phyloP scores from a whole-genome alignment of 1,140 invertebrate genomes.

The Drosophila malerkotliana region DNA sequence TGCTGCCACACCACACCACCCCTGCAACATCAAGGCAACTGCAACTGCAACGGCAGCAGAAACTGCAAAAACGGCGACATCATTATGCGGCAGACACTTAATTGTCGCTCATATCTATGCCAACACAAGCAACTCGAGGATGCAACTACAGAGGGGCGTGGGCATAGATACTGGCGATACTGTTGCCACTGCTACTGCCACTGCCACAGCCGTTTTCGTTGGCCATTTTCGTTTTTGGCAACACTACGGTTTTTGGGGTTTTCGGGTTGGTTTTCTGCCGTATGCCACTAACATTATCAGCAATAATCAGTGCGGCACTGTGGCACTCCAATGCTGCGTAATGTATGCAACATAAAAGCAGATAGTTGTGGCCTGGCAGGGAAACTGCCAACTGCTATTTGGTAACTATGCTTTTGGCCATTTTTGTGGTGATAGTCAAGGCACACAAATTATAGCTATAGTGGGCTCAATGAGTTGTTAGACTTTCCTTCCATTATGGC shows the following conservation, averaged over 20 bases:
- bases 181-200: constrained; percentile 30
- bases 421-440: constrained; percentile 40
- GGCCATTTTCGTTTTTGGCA: constrained; percentile 67
- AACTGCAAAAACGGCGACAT: constrained; percentile 69
- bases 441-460: constrained; percentile 15
- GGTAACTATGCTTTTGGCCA: constrained; percentile 3
- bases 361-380: constrained; percentile 54
- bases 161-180: constrained; percentile 10
- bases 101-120: constrained; percentile 78
- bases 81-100: constrained; percentile 81
- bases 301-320: constrained; percentile 65
- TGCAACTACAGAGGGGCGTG: constrained; percentile 24
- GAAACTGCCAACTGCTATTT: neutral
- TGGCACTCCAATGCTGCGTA: constrained; percentile 70
- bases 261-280: constrained; percentile 22
- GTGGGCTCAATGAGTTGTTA: constrained; percentile 8
- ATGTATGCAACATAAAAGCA: constrained; percentile 71
- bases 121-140: constrained; percentile 19
- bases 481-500: neutral
- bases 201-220: constrained; percentile 31
- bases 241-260: constrained; percentile 48
- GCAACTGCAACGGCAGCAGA: constrained; percentile 13
- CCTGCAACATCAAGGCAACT: constrained; percentile 44
- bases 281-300: constrained; percentile 65
- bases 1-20: constrained; percentile 4